phyloP scores from a whole-genome alignment of 2,113 vertebrate genomes.

The Psittacus erithacus region DNA sequence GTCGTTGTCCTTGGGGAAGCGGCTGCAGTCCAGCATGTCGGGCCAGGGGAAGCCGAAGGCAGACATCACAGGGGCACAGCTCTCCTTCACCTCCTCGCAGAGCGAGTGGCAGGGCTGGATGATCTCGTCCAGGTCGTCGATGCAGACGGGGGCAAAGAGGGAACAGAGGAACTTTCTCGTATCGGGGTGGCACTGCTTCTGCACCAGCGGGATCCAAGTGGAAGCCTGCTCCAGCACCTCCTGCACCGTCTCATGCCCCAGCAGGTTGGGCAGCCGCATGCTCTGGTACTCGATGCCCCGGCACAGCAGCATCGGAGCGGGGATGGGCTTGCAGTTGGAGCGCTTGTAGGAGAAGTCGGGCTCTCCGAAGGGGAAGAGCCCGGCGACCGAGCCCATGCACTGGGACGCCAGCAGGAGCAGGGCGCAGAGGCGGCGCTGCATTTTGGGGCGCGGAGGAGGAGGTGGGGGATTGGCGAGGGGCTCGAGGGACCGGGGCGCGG shows the following conservation, averaged over 20 bases:
- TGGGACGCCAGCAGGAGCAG: conserved; percentile 75
- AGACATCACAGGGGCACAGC: conserved; percentile 95
- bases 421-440: conserved; percentile 62
- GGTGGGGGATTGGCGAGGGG: background rate
- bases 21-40: conserved; percentile 92
- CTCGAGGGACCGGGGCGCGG: background rate
- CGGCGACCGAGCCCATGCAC: conserved; percentile 79
- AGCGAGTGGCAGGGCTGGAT: conserved; percentile 95
- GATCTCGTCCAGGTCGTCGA: conserved; percentile 93
- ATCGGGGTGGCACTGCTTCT: conserved; percentile 96
- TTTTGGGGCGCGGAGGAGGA: conserved; percentile 34
- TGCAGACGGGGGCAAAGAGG: conserved; percentile 94
- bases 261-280: conserved; percentile 96
- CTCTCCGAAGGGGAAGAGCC: conserved; percentile 88
- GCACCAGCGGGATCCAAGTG: conserved; percentile 95
- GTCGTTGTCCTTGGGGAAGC: conserved; percentile 93
- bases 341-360: conserved; percentile 88
- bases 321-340: conserved; percentile 93
- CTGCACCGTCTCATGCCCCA: conserved; percentile 95
- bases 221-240: conserved; percentile 95
- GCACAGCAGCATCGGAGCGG: conserved; percentile 88
- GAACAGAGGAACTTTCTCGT: conserved; percentile 98
- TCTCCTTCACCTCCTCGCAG: conserved; percentile 89
- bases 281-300: conserved; percentile 94
- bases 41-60: conserved; percentile 98